Conservation (phyloP, 1,140 invertebrate species). For the Megalonaias nervosa region DNA sequence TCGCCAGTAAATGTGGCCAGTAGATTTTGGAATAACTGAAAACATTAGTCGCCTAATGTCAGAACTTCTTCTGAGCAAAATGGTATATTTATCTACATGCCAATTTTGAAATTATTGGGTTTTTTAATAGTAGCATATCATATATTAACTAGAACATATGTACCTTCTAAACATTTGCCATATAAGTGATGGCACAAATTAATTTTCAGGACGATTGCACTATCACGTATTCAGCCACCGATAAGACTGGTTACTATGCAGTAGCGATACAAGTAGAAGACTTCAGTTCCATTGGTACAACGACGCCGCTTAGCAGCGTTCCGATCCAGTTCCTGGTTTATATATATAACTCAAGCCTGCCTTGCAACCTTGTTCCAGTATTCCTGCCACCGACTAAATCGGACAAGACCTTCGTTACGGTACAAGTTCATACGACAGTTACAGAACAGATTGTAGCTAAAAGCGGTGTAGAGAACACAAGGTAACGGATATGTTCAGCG, state of each 20-base stretch:
- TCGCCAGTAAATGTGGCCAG: not conserved
- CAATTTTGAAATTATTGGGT: not conserved
- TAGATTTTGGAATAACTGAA: not conserved
- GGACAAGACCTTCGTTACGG: constrained; percentile 2
- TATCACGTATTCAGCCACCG: constrained; percentile 2
- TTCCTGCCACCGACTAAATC: constrained; percentile 6
- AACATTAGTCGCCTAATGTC: not conserved
- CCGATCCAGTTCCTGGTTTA: constrained; percentile 30
- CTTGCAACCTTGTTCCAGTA: not conserved
- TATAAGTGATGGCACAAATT: not conserved
- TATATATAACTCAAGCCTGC: not conserved
- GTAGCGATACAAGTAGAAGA: constrained; percentile 36
- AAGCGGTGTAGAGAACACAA: too few species aligned
- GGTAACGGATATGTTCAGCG: too few species aligned
- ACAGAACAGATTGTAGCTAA: too few species aligned
- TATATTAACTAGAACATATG: not conserved
- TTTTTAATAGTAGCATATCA: not conserved
- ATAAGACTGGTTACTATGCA: constrained; percentile 20
- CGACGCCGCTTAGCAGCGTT: constrained; percentile 26
- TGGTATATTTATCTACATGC: not conserved
- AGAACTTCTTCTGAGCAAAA: not conserved
- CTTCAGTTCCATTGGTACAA: not conserved
- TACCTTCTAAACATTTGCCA: not conserved
- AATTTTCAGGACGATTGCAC: constrained; percentile 4
- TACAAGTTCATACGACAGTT: not conserved